Evolutionary conservation across 2,113 vertebrate genomes (phyloP), one percentile per base, ranked within the genome.

Genomic region (Sinocyclocheilus rhinocerous): DNA sequence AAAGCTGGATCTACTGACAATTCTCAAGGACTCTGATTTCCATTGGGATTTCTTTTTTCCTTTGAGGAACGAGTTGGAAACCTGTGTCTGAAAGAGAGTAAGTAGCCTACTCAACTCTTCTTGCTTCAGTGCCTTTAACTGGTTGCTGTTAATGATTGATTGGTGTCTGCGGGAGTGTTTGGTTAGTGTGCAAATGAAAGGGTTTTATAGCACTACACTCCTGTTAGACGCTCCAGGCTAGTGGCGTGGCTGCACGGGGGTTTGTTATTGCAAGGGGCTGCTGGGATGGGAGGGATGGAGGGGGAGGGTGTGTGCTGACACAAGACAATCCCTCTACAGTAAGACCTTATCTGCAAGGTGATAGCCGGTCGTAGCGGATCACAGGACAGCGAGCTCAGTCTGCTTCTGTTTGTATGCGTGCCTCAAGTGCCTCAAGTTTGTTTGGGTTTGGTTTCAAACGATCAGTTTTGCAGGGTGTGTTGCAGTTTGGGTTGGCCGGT

Each of bases 61-160:
- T 83, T 16, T 85, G 55, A 52, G 16, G 63, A 67, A 13, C 45
- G 59, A 26, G 39, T 13, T 50, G 82, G 77, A 48, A 84, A 29
- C 15, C 88, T 82, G 89, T 86, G 78, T 86, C 78, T 67, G 76
- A 85, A 86, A 84, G 69, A 91, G 72, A 2, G 92, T 92, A 89
- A 94, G 93, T 94, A 33, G 29, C 29, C 29, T 33, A 90, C 78
- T 84, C 77, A 73, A 16, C 29, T 6, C 73, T 86, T n/a, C 77
- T 77, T 89, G 33, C 81, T 88, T 69, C 65, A 69, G 57, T 87
- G 82, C 86, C 91, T 92, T 93, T 92, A 91, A 91, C 90, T 85
- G 90, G 83, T 78, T 50, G 88, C 82, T 65, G 90, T 93, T 89
- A 92, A 92, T 92, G 89, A 94, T 93, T 93, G 87, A 93, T 91